Conservation (phyloP, 2,888 invertebrate genomes). For the Spodoptera littoralis region DNA sequence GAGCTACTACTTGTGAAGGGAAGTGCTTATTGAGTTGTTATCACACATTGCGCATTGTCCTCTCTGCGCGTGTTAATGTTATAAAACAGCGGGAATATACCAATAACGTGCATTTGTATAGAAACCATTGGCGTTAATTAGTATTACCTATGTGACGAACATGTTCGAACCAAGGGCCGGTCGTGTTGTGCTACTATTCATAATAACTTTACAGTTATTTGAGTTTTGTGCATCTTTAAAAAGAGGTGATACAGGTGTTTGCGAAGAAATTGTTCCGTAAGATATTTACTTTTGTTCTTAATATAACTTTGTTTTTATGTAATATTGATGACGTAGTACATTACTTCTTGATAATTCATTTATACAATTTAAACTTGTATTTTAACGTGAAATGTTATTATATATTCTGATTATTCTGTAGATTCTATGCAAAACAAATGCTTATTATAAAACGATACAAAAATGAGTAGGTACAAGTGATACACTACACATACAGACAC, state of each 20-base stretch:
- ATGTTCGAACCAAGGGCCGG: constrained; percentile 13
- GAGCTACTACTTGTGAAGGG: constrained; percentile 16
- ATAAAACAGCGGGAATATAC: constrained; percentile 39
- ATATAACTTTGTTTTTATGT: neutral
- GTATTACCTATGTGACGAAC: constrained; percentile 44
- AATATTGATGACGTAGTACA: neutral
- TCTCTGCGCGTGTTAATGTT: constrained; percentile 24
- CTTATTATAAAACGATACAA: too few relatives aligned
- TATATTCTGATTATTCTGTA: too few relatives aligned
- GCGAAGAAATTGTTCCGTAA: constrained; percentile 35
- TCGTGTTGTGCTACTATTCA: constrained; percentile 23
- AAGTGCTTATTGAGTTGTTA: constrained; percentile 30
- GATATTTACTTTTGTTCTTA: constrained; percentile 25
- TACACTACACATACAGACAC: too few relatives aligned
- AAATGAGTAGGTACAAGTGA: too few relatives aligned
- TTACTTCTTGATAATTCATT: too few relatives aligned
- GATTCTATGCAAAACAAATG: too few relatives aligned
- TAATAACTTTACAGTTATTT: constrained; percentile 15
- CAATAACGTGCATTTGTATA: constrained; percentile 33
- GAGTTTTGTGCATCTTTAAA: constrained; percentile 33
- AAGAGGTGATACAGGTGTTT: constrained; percentile 33
- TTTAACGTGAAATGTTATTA: too few relatives aligned
- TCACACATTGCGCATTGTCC: constrained; percentile 39
- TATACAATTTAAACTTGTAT: too few relatives aligned
- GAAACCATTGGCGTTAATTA: constrained; percentile 7